Percentiles rank a stretch among this genome's conserved stretches.
Evolutionary conservation across 2,888 invertebrate species (phyloP).

Genomic region (Microlaimidae sp.): DNA sequence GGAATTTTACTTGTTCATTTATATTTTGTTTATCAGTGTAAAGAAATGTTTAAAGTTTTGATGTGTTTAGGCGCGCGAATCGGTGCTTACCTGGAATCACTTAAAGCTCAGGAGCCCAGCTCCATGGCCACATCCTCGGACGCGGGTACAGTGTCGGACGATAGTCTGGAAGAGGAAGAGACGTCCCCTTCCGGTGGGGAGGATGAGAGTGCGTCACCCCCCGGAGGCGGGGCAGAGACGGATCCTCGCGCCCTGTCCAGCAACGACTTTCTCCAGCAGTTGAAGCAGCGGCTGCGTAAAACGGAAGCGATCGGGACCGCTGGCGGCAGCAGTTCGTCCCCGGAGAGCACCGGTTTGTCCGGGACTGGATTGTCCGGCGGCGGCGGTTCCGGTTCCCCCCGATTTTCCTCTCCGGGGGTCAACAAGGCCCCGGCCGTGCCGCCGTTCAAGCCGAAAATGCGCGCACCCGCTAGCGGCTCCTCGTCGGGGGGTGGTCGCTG

Average conservation of each 20-base stretch:
- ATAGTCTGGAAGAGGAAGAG: constrained; percentile 8
- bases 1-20: no score
- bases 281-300: constrained; percentile 31
- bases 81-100: constrained; percentile 82
- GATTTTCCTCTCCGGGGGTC: neutral
- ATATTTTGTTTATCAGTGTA: no score
- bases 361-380: no score
- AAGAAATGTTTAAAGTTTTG: no score
- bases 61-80: constrained; percentile 88
- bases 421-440: neutral
- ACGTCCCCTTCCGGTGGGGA: no score
- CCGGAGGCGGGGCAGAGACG: no score
- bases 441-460: neutral
- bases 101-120: constrained; percentile 36
- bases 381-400: neutral
- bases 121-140: neutral
- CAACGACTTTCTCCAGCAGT: constrained; percentile 21
- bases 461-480: no score
- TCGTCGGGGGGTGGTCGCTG: neutral
- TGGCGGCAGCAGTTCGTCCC: neutral
- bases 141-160: constrained; percentile 9
- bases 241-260: no score
- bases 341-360: no score
- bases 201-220: neutral
- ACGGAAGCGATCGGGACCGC: constrained; percentile 13